Evolutionary conservation across 2,797 vertebrate genomes (phyloP).

Genomic region (Cichlasoma orientale): DNA sequence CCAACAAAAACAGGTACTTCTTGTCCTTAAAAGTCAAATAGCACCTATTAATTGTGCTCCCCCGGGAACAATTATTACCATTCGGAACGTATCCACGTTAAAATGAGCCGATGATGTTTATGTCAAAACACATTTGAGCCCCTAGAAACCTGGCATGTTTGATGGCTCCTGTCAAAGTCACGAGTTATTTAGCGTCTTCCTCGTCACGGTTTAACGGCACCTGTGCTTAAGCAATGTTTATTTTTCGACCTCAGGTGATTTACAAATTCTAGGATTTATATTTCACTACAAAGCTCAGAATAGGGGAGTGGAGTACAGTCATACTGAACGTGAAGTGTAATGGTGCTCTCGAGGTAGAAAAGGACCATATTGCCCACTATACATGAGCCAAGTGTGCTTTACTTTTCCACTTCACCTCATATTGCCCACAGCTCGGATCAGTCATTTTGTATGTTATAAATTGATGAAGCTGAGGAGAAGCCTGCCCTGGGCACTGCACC

Average conservation of each 20-base stretch:
- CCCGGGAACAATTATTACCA: slow-evolving; percentile 8
- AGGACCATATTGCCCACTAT: slow-evolving; percentile 15
- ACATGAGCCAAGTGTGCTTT: slow-evolving; percentile 35
- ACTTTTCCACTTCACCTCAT: slow-evolving; percentile 34
- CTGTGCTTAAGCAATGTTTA: slow-evolving; percentile 20
- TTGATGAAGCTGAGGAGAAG: slow-evolving; percentile 37
- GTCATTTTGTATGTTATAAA: slow-evolving; percentile 47
- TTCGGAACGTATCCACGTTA: slow-evolving; percentile 6
- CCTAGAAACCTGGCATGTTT: background rate
- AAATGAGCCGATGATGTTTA: slow-evolving; percentile 15
- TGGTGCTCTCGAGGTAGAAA: slow-evolving; percentile 40
- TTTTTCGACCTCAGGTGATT: slow-evolving; percentile 32
- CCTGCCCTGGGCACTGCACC: slow-evolving; percentile 42
- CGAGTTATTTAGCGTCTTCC: slow-evolving; percentile 3
- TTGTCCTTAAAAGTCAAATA: slow-evolving; percentile 50
- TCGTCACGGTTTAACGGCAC: background rate
- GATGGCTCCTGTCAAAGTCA: background rate
- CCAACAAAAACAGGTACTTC: slow-evolving; percentile 37
- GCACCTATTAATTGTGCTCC: slow-evolving; percentile 37
- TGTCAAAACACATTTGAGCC: background rate
- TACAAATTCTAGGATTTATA: slow-evolving; percentile 47
- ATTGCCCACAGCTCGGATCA: slow-evolving; percentile 48
- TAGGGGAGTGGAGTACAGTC: slow-evolving; percentile 32
- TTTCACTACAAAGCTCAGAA: slow-evolving; percentile 36
- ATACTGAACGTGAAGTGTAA: slow-evolving; percentile 50